Percentiles rank a stretch among this genome's conserved stretches.
phyloP scores from a whole-genome alignment of 2,888 invertebrate species.

The Phoronis australis region DNA sequence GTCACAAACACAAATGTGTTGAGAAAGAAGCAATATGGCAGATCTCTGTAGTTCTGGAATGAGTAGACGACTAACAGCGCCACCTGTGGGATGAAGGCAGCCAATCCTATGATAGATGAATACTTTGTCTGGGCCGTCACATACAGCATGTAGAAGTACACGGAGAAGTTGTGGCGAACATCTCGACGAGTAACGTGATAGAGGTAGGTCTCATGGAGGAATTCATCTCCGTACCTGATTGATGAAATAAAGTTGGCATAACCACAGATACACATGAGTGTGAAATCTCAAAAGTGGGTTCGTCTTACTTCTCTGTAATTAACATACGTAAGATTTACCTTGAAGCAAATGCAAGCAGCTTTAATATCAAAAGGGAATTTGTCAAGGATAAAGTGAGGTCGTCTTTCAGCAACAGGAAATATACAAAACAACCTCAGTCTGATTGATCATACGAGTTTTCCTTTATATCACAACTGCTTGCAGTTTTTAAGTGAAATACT shows the following conservation, averaged over 20 bases:
- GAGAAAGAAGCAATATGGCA: constrained; percentile 77
- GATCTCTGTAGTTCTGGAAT: constrained; percentile 55
- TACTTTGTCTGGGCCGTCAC: constrained; percentile 51
- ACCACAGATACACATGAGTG: no score
- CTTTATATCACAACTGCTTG: no score
- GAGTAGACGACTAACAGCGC: constrained; percentile 49
- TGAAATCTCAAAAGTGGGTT: no score
- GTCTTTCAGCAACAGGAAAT: no score
- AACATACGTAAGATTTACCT: no score
- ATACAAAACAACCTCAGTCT: no score
- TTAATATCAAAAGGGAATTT: no score
- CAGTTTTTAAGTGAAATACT: no score
- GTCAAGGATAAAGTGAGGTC: no score
- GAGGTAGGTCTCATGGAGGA: constrained; percentile 83
- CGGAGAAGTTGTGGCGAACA: constrained; percentile 90
- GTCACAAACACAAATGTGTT: constrained; percentile 83
- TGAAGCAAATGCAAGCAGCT: no score
- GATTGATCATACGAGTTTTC: no score
- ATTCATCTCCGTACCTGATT: constrained; percentile 80
- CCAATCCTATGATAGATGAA: constrained; percentile 58
- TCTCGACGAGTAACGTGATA: constrained; percentile 87
- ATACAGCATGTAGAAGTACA: constrained; percentile 90
- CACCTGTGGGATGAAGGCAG: constrained; percentile 66
- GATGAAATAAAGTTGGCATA: background rate
- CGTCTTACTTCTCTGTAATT: no score